These are phyloP conservation scores for Hetaerina titia DNA, from an alignment of 2,888 invertebrate genomes.

Conservation along the genomic window DNA sequence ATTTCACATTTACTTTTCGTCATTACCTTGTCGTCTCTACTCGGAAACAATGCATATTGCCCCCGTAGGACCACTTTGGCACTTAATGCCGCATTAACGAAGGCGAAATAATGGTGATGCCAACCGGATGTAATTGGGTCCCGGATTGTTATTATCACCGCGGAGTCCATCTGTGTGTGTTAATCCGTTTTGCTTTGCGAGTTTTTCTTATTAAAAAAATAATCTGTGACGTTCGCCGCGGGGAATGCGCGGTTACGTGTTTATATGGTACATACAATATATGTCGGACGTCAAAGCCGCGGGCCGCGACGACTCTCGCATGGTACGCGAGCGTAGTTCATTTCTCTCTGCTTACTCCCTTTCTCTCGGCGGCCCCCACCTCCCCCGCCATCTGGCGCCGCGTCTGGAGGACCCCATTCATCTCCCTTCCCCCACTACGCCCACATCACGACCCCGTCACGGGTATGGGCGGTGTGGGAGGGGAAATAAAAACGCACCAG, in stretches of 20 bases:
- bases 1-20: too few relatives aligned
- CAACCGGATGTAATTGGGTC: too few relatives aligned
- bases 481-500: constrained; percentile 42
- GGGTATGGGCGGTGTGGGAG: neutral
- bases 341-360: neutral
- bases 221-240: neutral
- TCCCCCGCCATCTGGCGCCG: neutral
- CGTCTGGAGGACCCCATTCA: neutral
- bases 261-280: neutral
- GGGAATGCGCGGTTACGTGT: neutral
- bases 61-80: too few relatives aligned
- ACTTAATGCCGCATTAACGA: too few relatives aligned
- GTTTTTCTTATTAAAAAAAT: too few relatives aligned
- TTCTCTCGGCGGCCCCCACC: neutral
- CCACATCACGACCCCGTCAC: constrained; percentile 6
- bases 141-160: too few relatives aligned
- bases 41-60: too few relatives aligned
- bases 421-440: neutral
- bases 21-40: too few relatives aligned
- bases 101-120: too few relatives aligned
- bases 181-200: too few relatives aligned
- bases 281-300: neutral
- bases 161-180: too few relatives aligned
- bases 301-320: neutral
- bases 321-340: neutral